Percentiles rank a stretch among this genome's conserved stretches.
phyloP scores from a whole-genome alignment of 2,113 vertebrate species.

The Ginglymostoma cirratum region DNA sequence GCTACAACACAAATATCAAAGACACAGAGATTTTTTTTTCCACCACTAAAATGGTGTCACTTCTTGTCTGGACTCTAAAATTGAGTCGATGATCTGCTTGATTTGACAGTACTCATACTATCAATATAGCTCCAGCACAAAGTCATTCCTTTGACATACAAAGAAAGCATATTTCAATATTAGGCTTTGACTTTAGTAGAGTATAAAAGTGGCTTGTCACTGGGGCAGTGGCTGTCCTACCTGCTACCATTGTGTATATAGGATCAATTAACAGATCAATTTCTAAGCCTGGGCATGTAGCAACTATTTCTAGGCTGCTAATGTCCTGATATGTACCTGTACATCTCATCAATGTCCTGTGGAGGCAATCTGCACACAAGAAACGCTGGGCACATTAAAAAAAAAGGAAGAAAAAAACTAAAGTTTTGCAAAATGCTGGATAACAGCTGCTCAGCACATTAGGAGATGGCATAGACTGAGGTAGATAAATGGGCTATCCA shows the following conservation, averaged over 20 bases:
- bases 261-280: neutral
- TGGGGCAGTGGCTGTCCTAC: conserved; percentile 17
- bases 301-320: neutral
- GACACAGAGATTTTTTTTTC: neutral
- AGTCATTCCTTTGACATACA: conserved; percentile 8
- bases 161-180: conserved; percentile 21
- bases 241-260: neutral
- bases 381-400: conserved; percentile 52
- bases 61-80: conserved; percentile 9
- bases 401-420: conserved; percentile 56
- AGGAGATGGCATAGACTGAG: conserved; percentile 44
- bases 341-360: conserved; percentile 22
- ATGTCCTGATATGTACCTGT: conserved; percentile 23
- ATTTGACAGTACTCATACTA: conserved; percentile 22
- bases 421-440: conserved; percentile 51
- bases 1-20: conserved; percentile 27
- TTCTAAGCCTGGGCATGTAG: neutral
- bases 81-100: conserved; percentile 16
- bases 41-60: conserved; percentile 9
- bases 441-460: conserved; percentile 36
- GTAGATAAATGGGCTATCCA: conserved; percentile 47
- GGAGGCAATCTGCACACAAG: conserved; percentile 39
- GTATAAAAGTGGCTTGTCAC: conserved; percentile 33
- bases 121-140: conserved; percentile 24
- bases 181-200: neutral